Evolutionary conservation across 2,888 invertebrate genomes (phyloP).

Genomic region (Acanthopleura granulata): DNA sequence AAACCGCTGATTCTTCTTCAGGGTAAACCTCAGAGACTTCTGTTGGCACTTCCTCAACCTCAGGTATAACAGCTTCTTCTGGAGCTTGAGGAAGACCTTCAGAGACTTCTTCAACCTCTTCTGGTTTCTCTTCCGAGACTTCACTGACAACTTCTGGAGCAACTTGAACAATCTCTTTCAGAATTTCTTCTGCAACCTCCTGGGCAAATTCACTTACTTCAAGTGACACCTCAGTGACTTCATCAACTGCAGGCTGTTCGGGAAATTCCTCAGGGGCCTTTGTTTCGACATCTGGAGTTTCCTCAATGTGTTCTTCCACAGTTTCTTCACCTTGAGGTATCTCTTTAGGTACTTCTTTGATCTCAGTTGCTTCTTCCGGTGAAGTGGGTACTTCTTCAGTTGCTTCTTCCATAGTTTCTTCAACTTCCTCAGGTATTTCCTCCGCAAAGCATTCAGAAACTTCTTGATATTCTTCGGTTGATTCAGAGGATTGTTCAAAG

Average conservation of each 20-base stretch:
- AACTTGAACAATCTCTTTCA: slow-evolving; percentile 29
- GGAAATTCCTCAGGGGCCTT: slow-evolving; percentile 32
- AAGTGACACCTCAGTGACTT: not conserved
- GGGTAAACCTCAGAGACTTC: slow-evolving; percentile 37
- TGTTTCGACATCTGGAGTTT: slow-evolving; percentile 34
- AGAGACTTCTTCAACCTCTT: slow-evolving; percentile 38
- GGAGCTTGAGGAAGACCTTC: slow-evolving; percentile 23
- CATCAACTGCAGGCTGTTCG: slow-evolving; percentile 28
- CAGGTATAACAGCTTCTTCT: slow-evolving; percentile 30
- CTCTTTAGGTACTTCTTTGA: slow-evolving; percentile 14
- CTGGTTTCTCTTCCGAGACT: slow-evolving; percentile 37
- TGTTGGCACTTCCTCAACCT: slow-evolving; percentile 41
- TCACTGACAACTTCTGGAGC: slow-evolving; percentile 30
- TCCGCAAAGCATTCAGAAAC: slow-evolving; percentile 18
- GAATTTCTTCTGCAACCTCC: not conserved
- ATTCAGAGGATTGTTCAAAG: slow-evolving; percentile 25
- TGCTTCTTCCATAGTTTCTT: not conserved
- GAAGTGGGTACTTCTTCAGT: not conserved
- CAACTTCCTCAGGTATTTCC: not conserved
- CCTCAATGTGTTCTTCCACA: slow-evolving; percentile 25
- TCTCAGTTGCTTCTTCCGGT: slow-evolving; percentile 14
- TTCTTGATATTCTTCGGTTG: slow-evolving; percentile 15
- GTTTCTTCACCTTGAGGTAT: slow-evolving; percentile 28
- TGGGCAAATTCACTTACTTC: not conserved
- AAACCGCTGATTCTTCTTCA: slow-evolving; percentile 37